A percentile compares a stretch with the other conserved stretches of the same genome.
phyloP scores from a whole-genome alignment of 2,888 invertebrate genomes.

The Aricia artaxerxes region DNA sequence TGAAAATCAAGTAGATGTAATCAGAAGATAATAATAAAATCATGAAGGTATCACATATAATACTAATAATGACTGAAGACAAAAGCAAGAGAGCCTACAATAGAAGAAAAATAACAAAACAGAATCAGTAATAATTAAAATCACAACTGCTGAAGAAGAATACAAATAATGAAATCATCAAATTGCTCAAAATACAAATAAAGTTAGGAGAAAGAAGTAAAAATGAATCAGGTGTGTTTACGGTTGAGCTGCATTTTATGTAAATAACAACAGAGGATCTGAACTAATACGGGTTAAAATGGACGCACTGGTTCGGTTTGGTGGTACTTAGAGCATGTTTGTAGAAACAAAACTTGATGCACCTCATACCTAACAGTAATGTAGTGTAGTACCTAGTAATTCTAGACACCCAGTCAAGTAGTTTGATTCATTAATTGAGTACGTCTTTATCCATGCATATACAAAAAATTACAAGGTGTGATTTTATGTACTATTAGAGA shows the following conservation, averaged over 20 bases:
- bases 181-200: not conserved
- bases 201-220: not conserved
- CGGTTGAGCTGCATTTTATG: constrained; percentile 15
- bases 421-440: not conserved
- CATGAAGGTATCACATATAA: no score
- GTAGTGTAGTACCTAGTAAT: not conserved
- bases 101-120: not conserved
- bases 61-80: not conserved
- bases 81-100: not conserved
- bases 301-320: constrained; percentile 21
- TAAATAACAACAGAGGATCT: constrained; percentile 10
- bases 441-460: not conserved
- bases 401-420: not conserved
- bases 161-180: not conserved
- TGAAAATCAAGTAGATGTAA: not conserved
- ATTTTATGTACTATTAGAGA: not conserved
- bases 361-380: not conserved
- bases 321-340: constrained; percentile 18
- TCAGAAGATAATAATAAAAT: not conserved
- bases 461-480: not conserved
- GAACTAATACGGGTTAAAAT: constrained; percentile 13
- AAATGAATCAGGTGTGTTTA: not conserved
- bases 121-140: no score
- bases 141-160: not conserved
- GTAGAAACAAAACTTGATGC: not conserved